Conservation (phyloP, 2,113 vertebrate species). For the Chlorodrepanis virens region DNA sequence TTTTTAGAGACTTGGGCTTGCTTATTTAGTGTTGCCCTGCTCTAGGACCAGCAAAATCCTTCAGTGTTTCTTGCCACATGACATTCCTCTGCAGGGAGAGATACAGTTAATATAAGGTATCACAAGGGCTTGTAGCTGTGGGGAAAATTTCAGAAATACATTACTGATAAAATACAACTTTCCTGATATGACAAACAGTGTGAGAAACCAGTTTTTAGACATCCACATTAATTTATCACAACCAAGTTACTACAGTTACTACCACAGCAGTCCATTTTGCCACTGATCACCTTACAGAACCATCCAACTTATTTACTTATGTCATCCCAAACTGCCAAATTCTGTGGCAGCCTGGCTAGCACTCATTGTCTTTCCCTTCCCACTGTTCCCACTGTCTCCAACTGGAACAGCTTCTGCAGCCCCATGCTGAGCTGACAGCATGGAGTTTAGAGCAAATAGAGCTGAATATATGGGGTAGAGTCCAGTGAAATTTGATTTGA, state of each 20-base stretch:
- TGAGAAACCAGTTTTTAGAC: background rate
- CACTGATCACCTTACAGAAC: background rate
- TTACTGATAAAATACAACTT: background rate
- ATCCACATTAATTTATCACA: background rate
- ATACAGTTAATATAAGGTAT: background rate
- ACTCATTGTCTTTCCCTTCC: background rate
- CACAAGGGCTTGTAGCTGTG: background rate
- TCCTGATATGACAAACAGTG: background rate
- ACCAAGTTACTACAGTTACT: background rate
- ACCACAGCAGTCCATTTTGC: background rate
- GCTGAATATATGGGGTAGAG: background rate
- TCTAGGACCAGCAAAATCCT: background rate
- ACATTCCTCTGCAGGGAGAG: background rate
- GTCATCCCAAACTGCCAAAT: background rate
- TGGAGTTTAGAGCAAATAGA: background rate
- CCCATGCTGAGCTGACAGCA: background rate
- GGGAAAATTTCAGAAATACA: background rate
- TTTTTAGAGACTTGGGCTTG: background rate
- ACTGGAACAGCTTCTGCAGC: background rate
- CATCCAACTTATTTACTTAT: background rate
- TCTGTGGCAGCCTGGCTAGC: background rate
- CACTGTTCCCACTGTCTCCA: background rate
- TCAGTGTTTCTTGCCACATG: background rate
- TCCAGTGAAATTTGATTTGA: background rate
- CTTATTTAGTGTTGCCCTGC: background rate